Evolutionary conservation across 2,113 vertebrate genomes (phyloP), one percentile per base, ranked within the genome.

Genomic region (Phyllostomus discolor): DNA sequence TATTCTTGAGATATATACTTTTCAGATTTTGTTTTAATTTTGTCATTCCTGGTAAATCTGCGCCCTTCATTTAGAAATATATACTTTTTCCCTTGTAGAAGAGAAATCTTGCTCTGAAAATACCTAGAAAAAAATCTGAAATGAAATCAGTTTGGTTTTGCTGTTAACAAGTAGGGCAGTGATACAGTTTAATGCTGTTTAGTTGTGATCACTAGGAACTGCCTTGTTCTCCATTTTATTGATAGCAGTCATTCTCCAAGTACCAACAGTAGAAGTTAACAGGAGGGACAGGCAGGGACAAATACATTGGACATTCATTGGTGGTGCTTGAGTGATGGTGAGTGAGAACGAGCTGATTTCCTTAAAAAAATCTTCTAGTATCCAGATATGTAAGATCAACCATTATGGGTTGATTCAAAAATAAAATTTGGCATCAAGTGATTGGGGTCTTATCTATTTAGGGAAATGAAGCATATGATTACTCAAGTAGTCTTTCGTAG

Each of bases 191-290:
- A 95, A 82, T 93, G 24, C 48, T 82, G 43, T 91, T 95, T 0
- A 92, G 2, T 95, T 73, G 52, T 14, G 43, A 87, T 82, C 73
- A 83, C 31, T 76, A 62, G 96, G 85, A 94, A 79, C 81, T 96
- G 85, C 89, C 95, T 95, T 95, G 91, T 92, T 84, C 82, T 95
- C 88, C 64, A 72, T 85, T 94, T 91, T n/a, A 59, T 83, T 95
- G 95, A 88, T 80, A 90, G 62, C 24, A 67, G 1, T 88, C 80
- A 57, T 75, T 87, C 15, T 69, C 24, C 33, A 78, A 16, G 33
- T 94, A 94, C 35, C 69, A 89, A 41, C 17, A 62, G 57, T 69
- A 33, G 66, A 84, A 79, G 33, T 80, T 80, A 82, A 70, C 22
- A 95, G 72, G 88, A 92, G 66, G 92, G n/a, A 50, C 50, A 83